Evolutionary conservation across 1,140 invertebrate genomes (phyloP).

Genomic region (Laodelphax striatellus): DNA sequence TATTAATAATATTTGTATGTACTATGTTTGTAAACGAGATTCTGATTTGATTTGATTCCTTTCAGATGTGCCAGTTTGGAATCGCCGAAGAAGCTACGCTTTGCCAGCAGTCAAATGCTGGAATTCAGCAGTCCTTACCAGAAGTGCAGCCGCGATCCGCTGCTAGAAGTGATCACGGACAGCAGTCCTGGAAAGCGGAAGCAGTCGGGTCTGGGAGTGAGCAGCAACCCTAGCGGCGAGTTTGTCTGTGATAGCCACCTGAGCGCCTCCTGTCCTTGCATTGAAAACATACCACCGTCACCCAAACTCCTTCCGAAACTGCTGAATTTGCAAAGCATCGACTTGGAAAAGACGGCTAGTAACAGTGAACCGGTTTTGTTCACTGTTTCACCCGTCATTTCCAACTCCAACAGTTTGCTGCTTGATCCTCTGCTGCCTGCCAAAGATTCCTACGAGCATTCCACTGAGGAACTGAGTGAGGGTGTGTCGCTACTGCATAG

Average conservation of each 20-base stretch:
- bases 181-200: conserved; percentile 35
- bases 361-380: background rate
- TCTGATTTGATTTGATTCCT: conserved; percentile 13
- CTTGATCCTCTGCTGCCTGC: background rate
- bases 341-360: background rate
- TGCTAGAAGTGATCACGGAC: conserved; percentile 37
- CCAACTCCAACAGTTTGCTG: background rate
- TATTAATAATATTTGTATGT: too few relatives aligned
- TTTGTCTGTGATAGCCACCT: conserved; percentile 32
- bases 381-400: background rate
- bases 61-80: conserved; percentile 61
- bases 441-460: background rate
- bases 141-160: conserved; percentile 38
- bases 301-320: background rate
- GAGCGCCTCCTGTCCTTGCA: conserved; percentile 46
- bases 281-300: conserved; percentile 37
- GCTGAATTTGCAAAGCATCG: background rate
- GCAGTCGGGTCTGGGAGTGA: conserved; percentile 23
- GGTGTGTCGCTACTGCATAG: background rate
- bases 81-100: conserved; percentile 64
- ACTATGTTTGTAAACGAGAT: too few relatives aligned
- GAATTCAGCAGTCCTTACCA: conserved; percentile 39
- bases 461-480: background rate
- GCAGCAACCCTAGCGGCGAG: conserved; percentile 14
- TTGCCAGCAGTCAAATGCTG: conserved; percentile 54